A percentile compares a stretch with the other conserved stretches of the same genome.
Evolutionary conservation across 1,140 invertebrate genomes (phyloP).

Genomic region (Lerema accius): DNA sequence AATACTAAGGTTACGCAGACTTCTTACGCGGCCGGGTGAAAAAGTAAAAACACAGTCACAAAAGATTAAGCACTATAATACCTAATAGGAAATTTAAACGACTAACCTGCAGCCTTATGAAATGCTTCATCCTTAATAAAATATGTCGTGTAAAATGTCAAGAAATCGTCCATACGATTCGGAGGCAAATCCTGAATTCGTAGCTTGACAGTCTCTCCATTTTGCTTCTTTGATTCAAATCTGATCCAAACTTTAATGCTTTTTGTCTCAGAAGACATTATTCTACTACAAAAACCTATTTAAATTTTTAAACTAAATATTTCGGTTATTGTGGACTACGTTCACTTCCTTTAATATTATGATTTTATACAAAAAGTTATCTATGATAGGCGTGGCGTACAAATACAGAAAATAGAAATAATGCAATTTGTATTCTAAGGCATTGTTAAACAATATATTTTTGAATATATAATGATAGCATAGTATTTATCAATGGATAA

Average conservation of each 20-base stretch:
- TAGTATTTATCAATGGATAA: too few species aligned
- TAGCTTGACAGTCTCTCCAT: not conserved
- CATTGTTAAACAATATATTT: not conserved
- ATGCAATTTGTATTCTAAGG: too few species aligned
- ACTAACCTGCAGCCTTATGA: constrained; percentile 37
- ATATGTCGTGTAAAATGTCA: constrained; percentile 28
- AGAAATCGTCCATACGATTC: constrained; percentile 28
- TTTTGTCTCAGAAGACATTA: not conserved
- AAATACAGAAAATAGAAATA: not conserved
- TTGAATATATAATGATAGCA: too few species aligned
- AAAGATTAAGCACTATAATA: too few species aligned
- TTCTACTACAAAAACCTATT: not conserved
- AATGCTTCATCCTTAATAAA: constrained; percentile 33
- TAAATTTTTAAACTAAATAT: not conserved
- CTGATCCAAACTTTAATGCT: not conserved
- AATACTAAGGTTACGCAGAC: too few species aligned
- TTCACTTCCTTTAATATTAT: not conserved
- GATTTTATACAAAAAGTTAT: not conserved
- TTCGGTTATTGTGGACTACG: not conserved
- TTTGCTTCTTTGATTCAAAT: not conserved
- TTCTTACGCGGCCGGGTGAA: too few species aligned
- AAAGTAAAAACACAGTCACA: too few species aligned
- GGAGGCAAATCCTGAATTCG: constrained; percentile 27
- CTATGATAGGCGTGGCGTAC: not conserved
- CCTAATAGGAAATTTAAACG: too few species aligned